Evolutionary conservation across 2,797 vertebrate species (phyloP), one percentile per base, ranked within the genome.

Genomic region (Tamandua tetradactyla): DNA sequence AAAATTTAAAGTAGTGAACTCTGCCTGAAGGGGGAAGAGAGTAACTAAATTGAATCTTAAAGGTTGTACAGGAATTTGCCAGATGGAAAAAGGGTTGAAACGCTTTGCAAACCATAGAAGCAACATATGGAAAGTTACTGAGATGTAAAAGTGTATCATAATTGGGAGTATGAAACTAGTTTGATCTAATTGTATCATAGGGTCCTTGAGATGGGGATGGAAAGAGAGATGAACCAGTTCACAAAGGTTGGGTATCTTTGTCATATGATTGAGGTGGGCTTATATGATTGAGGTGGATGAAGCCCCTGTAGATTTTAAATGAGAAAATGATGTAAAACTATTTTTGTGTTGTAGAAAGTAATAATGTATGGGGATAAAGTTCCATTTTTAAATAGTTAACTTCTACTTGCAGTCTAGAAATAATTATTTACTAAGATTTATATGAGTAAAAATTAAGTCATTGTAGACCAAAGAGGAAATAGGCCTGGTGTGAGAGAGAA

Each of bases 311-410:
- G 27, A 72, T 86, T 83, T 89, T 75, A 76, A 93, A 42, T 71
- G 62, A 15, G n/a, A 76, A 89, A 89, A 78, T 22, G 0, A 82
- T 74, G 5, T 57, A 30, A n/a, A 79, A n/a, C 27, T 71, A 8
- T 68, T 61, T 69, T 59, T 81, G 42, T 55, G 5, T 69, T 95
- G 93, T 93, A 79, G 57, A 83, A 78, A 80, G 40, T 74, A 89
- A 23, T n/a, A 47, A 81, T 89, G 57, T 5, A 61, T 88, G 49
- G 49, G n/a, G 83, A 66, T 76, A 42, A 76, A 84, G 30, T 74
- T 49, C 55, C 79, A 79, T 30, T 87, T 61, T 44, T 35, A 85
- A 91, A 44, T 27, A 80, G 17, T 42, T 23, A 72, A 64, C 64
- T 75, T 90, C 30, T 93, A 57, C 23, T 42, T 64, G 23, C 52